Evolutionary conservation across 2,113 vertebrate species (phyloP), one percentile per base, ranked within the genome.

Genomic region (Myrmecophaga tridactyla): DNA sequence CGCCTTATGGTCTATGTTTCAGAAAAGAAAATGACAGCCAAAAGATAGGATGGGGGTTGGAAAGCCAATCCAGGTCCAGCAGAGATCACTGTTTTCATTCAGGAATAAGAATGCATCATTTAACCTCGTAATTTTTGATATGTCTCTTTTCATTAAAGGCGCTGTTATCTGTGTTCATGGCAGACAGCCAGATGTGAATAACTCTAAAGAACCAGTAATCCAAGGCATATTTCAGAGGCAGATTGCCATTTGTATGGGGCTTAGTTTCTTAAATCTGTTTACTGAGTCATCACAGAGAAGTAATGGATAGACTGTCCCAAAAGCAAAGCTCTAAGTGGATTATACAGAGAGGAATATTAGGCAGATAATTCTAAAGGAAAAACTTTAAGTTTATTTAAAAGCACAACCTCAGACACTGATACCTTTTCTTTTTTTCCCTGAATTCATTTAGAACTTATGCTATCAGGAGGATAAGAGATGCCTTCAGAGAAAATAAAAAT

Each of bases 401-500:
- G 43, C 65, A 80, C 46, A 70, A 13, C 18, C 77, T 94, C 34
- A 78, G 62, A 93, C 14, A 2, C 94, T 96, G 90, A 95, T 39
- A 13, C 0, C n/a, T 82, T 83, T 86, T 76, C 48, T 78, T 75
- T 4, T 83, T 27, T 0, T 34, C 73, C 85, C 96, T 97, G 31
- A 92, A 80, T 85, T 91, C 94, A 27, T 98, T 90, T 97, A 99
- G 99, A 98, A 99, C 95, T 0, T 99, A 99, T 1, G 99, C 99
- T 80, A 90, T 99, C 96, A 98, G 99, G 96, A 99, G 99, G 90
- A 99, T 99, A 98, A 98, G 98, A 96, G 99, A 99, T 96, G 99
- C 99, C 96, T 99, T 99, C 98, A 99, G 98, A 98, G 99, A 99
- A 98, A 99, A 99, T 97, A 98, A 98, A 97, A 98, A 95, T 31